phyloP scores from a whole-genome alignment of 2,797 vertebrate genomes.

The Acanthurus lineatus region DNA sequence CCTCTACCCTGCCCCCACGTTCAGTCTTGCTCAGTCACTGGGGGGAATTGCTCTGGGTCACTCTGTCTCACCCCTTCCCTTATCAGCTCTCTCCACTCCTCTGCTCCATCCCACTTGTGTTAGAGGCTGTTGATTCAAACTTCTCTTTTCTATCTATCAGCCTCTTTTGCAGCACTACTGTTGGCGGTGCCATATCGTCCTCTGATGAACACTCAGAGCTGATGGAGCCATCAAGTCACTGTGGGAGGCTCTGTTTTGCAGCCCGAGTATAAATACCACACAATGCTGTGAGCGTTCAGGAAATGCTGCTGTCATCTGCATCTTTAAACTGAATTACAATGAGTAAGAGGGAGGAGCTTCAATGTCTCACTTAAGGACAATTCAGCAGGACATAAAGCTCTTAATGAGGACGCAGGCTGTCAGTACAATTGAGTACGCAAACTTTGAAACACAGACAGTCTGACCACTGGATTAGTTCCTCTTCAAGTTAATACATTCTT shows the following conservation, averaged over 20 bases:
- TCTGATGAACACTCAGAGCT: conserved; percentile 46
- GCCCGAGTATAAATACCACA: conserved; percentile 59
- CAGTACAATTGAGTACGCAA: conserved; percentile 6
- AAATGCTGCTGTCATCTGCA: conserved; percentile 42
- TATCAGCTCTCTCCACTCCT: conserved; percentile 73
- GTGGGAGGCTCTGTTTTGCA: conserved; percentile 28
- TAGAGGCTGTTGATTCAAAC: conserved; percentile 50
- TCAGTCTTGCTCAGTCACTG: conserved; percentile 48
- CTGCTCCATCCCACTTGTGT: conserved; percentile 50
- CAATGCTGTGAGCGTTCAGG: conserved; percentile 44
- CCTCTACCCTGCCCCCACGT: conserved; percentile 36
- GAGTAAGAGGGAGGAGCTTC: conserved; percentile 21
- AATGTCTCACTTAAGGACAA: conserved; percentile 25
- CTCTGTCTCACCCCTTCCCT: conserved; percentile 62
- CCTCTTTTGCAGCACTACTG: conserved; percentile 13
- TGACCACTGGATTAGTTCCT: neutral
- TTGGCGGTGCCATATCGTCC: conserved; percentile 47
- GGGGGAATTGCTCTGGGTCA: conserved; percentile 69
- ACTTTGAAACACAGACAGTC: conserved; percentile 3
- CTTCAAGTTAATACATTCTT: neutral
- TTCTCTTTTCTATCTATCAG: conserved; percentile 46
- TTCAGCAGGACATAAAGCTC: neutral
- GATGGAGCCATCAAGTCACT: conserved; percentile 42
- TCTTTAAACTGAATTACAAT: conserved; percentile 29
- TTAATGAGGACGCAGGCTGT: neutral